phyloP scores from a whole-genome alignment of 2,797 vertebrate genomes.

The Onychomys arenicola region DNA sequence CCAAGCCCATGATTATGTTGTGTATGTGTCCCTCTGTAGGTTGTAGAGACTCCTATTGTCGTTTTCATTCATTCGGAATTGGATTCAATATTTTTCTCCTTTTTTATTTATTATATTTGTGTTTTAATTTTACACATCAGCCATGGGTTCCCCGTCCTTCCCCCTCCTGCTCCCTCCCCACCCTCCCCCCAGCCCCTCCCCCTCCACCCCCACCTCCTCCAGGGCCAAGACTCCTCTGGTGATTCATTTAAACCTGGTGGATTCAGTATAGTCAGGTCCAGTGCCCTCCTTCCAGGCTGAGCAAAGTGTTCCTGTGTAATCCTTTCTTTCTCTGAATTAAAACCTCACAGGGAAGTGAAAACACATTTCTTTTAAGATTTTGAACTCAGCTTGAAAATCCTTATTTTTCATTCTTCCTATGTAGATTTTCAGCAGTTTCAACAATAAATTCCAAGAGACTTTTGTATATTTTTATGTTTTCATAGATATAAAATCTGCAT shows the following conservation, averaged over 20 bases:
- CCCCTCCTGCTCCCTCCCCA: no score
- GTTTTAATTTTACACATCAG: no score
- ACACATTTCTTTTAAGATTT: neutral
- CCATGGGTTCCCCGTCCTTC: no score
- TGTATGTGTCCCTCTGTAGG: neutral
- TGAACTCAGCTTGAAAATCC: neutral
- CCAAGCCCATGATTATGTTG: neutral
- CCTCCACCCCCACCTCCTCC: no score
- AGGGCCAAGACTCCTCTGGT: no score
- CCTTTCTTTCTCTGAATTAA: neutral
- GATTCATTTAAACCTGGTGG: no score
- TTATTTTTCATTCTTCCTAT: neutral
- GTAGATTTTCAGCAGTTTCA: slow-evolving; percentile 18
- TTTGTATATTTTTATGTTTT: neutral
- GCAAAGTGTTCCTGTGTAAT: no score
- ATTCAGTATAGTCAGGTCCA: no score
- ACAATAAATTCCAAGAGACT: neutral
- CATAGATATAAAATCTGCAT: neutral
- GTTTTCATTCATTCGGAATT: neutral
- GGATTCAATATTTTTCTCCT: neutral
- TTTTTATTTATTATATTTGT: no score
- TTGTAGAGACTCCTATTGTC: neutral
- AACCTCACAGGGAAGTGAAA: neutral
- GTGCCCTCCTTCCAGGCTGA: no score
- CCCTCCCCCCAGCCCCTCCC: no score